Evolutionary conservation across 2,113 vertebrate genomes (phyloP).

Genomic region (Vombatus ursinus): DNA sequence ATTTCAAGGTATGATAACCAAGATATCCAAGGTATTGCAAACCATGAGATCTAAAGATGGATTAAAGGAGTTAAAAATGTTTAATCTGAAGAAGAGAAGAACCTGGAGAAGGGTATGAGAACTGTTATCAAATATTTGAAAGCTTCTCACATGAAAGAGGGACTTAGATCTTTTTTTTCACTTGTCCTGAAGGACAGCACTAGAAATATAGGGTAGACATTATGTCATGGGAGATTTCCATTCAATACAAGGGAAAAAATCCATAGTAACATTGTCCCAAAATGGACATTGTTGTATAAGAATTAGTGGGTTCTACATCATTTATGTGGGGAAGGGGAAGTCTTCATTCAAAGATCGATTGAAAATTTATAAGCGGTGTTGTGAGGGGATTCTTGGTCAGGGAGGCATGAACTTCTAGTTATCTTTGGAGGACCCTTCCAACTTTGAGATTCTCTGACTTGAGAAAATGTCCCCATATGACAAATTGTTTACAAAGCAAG

Average conservation of each 20-base stretch:
- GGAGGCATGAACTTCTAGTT: not conserved
- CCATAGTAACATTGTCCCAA: not conserved
- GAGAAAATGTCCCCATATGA: conserved; percentile 45
- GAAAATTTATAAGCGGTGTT: not conserved
- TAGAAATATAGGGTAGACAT: not conserved
- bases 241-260: not conserved
- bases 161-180: not conserved
- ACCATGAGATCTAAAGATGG: not conserved
- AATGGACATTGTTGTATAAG: not conserved
- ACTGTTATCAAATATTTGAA: not conserved
- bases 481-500: conserved; percentile 32
- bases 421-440: not conserved
- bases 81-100: not conserved
- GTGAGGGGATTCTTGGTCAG: not conserved
- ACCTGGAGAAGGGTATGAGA: not conserved
- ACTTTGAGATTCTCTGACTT: conserved; percentile 44
- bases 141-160: not conserved
- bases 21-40: not conserved
- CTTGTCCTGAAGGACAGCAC: not conserved
- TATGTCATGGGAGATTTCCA: not conserved
- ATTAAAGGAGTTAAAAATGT: not conserved
- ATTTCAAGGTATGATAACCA: not conserved
- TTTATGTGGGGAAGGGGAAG: not conserved
- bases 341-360: not conserved
- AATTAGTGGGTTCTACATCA: not conserved